phyloP scores from a whole-genome alignment of 2,113 vertebrate species.

The Oreochromis niloticus region DNA sequence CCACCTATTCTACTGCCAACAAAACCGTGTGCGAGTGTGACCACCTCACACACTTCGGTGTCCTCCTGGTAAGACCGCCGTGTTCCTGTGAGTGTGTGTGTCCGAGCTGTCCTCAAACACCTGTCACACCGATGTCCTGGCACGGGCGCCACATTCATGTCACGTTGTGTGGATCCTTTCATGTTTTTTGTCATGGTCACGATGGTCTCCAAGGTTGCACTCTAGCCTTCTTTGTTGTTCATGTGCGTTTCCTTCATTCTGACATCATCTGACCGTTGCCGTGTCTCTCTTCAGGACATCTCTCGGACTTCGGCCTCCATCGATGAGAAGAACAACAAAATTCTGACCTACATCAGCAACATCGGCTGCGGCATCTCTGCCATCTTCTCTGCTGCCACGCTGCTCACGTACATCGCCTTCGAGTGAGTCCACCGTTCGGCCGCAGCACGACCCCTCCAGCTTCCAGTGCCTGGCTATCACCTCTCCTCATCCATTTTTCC shows the following conservation, averaged over 20 bases:
- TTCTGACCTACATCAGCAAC: slow-evolving; percentile 91
- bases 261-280: background rate
- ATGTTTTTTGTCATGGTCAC: background rate
- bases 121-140: background rate
- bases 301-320: slow-evolving; percentile 69
- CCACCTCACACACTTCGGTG: slow-evolving; percentile 93
- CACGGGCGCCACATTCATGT: background rate
- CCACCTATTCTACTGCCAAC: slow-evolving; percentile 64
- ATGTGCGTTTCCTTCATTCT: background rate
- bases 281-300: slow-evolving; percentile 76
- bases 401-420: slow-evolving; percentile 93
- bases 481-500: background rate
- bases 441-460: background rate
- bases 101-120: background rate
- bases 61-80: slow-evolving; percentile 83
- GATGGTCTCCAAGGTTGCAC: background rate
- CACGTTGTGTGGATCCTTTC: background rate
- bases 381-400: slow-evolving; percentile 90
- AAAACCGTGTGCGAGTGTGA: slow-evolving; percentile 85
- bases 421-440: slow-evolving; percentile 78
- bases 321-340: slow-evolving; percentile 72
- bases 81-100: background rate
- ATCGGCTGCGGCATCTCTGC: slow-evolving; percentile 93
- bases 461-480: background rate
- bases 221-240: background rate